These are phyloP conservation scores for Agrochola litura DNA, from an alignment of 2,888 invertebrate species.

Conservation along the genomic window DNA sequence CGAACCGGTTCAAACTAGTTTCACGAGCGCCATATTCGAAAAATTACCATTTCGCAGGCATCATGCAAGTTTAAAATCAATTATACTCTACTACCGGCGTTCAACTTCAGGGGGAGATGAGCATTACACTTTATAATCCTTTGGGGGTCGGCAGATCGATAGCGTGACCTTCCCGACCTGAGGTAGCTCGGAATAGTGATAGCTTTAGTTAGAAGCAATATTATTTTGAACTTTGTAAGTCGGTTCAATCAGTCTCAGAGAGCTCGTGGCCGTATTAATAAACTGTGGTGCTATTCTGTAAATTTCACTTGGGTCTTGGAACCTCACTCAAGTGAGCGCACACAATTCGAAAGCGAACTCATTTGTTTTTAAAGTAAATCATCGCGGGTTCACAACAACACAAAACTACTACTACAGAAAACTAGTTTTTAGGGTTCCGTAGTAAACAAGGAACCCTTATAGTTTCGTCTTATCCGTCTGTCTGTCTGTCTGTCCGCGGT, in stretches of 20 bases:
- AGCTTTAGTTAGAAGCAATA: slow-evolving; percentile 46
- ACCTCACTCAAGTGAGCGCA: slow-evolving; percentile 2
- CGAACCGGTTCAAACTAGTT: slow-evolving; percentile 59
- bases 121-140: slow-evolving; percentile 64
- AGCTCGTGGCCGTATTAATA: slow-evolving; percentile 11
- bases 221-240: slow-evolving; percentile 36
- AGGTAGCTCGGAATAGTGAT: slow-evolving; percentile 37
- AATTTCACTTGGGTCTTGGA: neutral
- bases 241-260: slow-evolving; percentile 10
- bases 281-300: neutral
- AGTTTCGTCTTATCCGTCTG: too few relatives aligned
- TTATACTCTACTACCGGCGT: slow-evolving; percentile 57
- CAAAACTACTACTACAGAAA: too few relatives aligned
- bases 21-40: slow-evolving; percentile 62
- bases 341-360: neutral
- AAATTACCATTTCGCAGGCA: slow-evolving; percentile 66
- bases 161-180: slow-evolving; percentile 52
- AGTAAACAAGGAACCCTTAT: too few relatives aligned
- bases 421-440: too few relatives aligned
- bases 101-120: slow-evolving; percentile 59
- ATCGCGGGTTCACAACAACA: neutral
- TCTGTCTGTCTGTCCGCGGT: too few relatives aligned
- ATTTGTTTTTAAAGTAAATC: slow-evolving; percentile 18
- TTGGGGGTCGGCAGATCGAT: slow-evolving; percentile 59
- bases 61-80: slow-evolving; percentile 67